Conservation (phyloP, 2,888 invertebrate genomes). For the Coremacera marginata region DNA sequence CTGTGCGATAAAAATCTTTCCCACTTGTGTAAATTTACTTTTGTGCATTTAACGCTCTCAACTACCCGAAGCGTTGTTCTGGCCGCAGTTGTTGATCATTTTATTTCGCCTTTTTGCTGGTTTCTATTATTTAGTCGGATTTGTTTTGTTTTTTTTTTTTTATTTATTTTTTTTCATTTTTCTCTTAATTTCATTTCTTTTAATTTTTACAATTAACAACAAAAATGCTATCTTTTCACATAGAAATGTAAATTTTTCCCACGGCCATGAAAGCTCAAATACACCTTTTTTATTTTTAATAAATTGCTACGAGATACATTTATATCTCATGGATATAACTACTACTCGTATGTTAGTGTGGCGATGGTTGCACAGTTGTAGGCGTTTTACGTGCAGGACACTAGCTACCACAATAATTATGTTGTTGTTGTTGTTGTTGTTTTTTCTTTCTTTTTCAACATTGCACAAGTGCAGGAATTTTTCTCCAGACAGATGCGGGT, state of each 20-base stretch:
- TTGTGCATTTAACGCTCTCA: conserved; percentile 9
- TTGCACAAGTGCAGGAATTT: conserved; percentile 19
- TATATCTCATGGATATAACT: background rate
- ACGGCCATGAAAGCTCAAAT: conserved; percentile 28
- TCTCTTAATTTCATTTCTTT: no score
- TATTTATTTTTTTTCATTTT: no score
- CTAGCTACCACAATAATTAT: background rate
- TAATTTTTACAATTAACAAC: background rate
- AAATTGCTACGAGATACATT: background rate
- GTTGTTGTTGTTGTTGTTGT: background rate
- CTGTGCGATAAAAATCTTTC: conserved; percentile 25
- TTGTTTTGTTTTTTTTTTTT: no score
- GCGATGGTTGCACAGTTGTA: background rate
- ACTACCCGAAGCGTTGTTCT: background rate
- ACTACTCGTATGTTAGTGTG: background rate
- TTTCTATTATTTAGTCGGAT: background rate
- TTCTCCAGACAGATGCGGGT: background rate
- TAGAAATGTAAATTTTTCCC: conserved; percentile 22
- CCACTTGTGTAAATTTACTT: conserved; percentile 27
- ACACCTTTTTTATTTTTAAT: conserved; percentile 1
- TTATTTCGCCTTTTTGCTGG: background rate
- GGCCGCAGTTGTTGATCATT: background rate
- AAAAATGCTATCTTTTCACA: conserved; percentile 9
- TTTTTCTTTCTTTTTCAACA: background rate
- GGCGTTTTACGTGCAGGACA: conserved; percentile 15